These are phyloP conservation scores for Coilia nasus DNA, from an alignment of 2,797 vertebrate species.

Conservation along the genomic window DNA sequence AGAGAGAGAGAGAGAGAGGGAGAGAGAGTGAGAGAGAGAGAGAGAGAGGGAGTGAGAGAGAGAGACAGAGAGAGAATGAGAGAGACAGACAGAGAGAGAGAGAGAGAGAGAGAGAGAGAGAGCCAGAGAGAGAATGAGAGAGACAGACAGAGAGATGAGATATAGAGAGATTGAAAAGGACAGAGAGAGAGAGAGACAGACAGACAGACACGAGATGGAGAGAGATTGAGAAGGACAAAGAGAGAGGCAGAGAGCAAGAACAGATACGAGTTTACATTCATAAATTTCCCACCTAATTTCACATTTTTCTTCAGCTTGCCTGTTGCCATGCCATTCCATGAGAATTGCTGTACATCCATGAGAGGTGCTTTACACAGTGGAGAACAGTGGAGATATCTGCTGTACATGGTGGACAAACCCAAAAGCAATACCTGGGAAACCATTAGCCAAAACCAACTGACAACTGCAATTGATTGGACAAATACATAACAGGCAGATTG, in stretches of 20 bases:
- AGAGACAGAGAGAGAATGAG: neutral
- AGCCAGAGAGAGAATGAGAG: too few relatives aligned
- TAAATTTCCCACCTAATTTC: neutral
- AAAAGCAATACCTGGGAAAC: neutral
- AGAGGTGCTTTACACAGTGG: too few relatives aligned
- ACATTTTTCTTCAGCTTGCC: neutral
- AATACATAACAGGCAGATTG: slow-evolving; percentile 29
- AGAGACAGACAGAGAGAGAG: neutral
- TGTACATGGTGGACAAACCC: neutral
- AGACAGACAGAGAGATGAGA: too few relatives aligned
- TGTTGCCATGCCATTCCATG: too few relatives aligned
- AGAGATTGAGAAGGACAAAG: neutral
- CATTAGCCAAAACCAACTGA: neutral
- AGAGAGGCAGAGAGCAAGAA: neutral
- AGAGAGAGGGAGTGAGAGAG: too few relatives aligned
- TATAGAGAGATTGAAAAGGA: too few relatives aligned
- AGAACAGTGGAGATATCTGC: too few relatives aligned
- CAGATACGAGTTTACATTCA: neutral
- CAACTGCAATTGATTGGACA: slow-evolving; percentile 11
- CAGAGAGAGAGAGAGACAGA: neutral
- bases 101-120: too few relatives aligned
- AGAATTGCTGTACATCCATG: too few relatives aligned
- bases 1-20: too few relatives aligned
- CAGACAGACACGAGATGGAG: too few relatives aligned
- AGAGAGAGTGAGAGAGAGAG: too few relatives aligned